Base-by-base conservation (phyloP, 2,113 vertebrate genomes). In the Sander vitreus region DNA sequence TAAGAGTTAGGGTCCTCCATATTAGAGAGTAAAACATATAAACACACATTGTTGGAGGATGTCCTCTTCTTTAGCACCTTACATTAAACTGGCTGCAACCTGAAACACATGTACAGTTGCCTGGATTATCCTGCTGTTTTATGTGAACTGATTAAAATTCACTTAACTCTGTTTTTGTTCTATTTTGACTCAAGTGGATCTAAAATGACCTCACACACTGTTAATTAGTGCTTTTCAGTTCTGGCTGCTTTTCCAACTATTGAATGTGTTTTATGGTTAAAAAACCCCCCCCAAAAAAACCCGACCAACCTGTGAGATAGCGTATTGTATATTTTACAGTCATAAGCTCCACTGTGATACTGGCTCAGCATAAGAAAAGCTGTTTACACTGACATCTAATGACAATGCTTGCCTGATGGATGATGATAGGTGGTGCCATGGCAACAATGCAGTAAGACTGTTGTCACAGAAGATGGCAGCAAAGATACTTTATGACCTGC, bases 381-480 rank as follows among this genome's bases (percentile, higher is more conserved):
- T 19, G n/a, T 64, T 62, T 4, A 62, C n/a, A 18, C 23, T 57
- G 66, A 58, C 51, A 21, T 57, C 71, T 21, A 11, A 23, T 27
- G 25, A 15, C 5, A 30, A 27, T 2, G 9, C 5, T 13, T 54
- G 7, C 3, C 45, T 83, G 47, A 0, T 53, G 48, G 75, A 36
- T 25, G 63, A 50, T 48, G 50, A 50, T 16, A 18, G 7, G 8
- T 5, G 43, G 12, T 47, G 33, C 36, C 50, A 57, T 58, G 33
- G 54, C 58, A 72, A 48, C 8, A 10, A 14, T 88, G 88, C 59
- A 90, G 70, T 90, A 39, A 45, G 23, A 48, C 39, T 59, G 30
- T 72, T 80, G 18, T 54, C 16, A 62, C 87, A 84, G 73, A 21
- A 88, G 91, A 83, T 88, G 91, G 89, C 83, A 85, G 87, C 86